phyloP scores from a whole-genome alignment of 2,797 vertebrate genomes.

The Chelidonichthys spinosus region DNA sequence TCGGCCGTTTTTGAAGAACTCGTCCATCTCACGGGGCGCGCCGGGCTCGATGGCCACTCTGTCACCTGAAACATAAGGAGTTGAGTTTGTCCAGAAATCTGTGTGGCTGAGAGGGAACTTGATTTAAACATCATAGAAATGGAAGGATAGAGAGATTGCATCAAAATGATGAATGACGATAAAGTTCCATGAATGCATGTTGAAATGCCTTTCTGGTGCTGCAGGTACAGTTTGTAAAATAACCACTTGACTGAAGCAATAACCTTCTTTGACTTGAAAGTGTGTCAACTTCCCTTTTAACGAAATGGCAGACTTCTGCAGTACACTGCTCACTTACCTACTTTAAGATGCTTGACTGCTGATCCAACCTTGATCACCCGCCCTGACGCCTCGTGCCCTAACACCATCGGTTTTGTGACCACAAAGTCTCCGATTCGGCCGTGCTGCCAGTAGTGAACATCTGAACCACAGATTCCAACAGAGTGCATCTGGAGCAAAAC shows the following conservation, averaged over 20 bases:
- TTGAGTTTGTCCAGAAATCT: background rate
- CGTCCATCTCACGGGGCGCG: constrained; percentile 89
- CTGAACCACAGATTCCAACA: constrained; percentile 96
- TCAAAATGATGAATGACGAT: background rate
- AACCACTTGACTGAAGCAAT: background rate
- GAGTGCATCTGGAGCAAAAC: constrained; percentile 96
- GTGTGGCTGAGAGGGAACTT: background rate
- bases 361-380: constrained; percentile 90
- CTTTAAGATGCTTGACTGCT: constrained; percentile 88
- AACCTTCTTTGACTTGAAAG: background rate
- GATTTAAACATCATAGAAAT: background rate
- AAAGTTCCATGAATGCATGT: background rate
- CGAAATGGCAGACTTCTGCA: background rate
- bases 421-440: constrained; percentile 92
- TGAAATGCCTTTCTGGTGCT: background rate
- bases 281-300: background rate
- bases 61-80: constrained; percentile 84
- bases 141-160: background rate
- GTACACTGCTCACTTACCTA: constrained; percentile 79
- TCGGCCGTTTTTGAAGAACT: constrained; percentile 91
- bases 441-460: constrained; percentile 95
- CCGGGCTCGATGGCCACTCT: constrained; percentile 95
- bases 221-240: background rate
- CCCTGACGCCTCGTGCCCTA: constrained; percentile 95
- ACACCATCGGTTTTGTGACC: constrained; percentile 90